Percentiles rank a stretch among this genome's conserved stretches.
Evolutionary conservation across 2,888 invertebrate species (phyloP).

Genomic region (Dasypolia templi): DNA sequence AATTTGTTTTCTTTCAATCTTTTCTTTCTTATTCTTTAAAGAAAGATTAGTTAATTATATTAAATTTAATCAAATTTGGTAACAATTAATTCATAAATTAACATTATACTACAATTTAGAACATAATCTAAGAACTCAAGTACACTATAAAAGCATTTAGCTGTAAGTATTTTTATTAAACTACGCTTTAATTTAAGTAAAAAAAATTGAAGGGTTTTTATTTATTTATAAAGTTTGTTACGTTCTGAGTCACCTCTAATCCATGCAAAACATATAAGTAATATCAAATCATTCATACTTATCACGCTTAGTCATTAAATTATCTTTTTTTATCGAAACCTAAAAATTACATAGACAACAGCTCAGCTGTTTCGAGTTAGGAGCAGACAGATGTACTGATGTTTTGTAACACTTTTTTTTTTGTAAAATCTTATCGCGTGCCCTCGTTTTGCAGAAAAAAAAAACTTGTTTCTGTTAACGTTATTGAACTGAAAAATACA

Average conservation of each 20-base stretch:
- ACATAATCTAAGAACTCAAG: too few species aligned
- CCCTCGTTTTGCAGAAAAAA: constrained; percentile 50
- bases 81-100: too few species aligned
- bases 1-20: too few species aligned
- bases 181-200: too few species aligned
- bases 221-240: background rate
- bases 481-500: too few species aligned
- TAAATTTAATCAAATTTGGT: too few species aligned
- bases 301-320: constrained; percentile 39
- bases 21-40: too few species aligned
- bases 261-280: constrained; percentile 50
- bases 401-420: constrained; percentile 27
- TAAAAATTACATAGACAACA: constrained; percentile 18
- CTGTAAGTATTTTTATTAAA: too few species aligned
- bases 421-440: constrained; percentile 34
- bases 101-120: too few species aligned
- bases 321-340: constrained; percentile 42
- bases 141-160: too few species aligned
- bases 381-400: constrained; percentile 14
- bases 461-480: constrained; percentile 52
- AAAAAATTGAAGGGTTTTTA: too few species aligned
- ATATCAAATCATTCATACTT: constrained; percentile 10
- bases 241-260: constrained; percentile 35
- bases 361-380: constrained; percentile 40
- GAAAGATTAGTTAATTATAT: too few species aligned